These are phyloP conservation scores for Danio tinwini DNA, from an alignment of 2,797 vertebrate genomes.

Conservation along the genomic window DNA sequence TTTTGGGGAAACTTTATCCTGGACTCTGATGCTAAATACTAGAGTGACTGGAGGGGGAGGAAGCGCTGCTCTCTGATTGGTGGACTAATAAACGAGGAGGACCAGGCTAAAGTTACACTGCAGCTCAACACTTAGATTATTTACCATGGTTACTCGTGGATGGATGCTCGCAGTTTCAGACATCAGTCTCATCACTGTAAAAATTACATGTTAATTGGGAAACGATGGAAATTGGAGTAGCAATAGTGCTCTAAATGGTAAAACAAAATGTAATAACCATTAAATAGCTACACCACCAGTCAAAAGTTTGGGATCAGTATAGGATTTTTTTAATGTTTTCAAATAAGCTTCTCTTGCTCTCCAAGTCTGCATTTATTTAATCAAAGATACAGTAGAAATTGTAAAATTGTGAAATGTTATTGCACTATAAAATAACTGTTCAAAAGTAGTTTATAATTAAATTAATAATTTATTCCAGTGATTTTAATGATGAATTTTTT, in stretches of 20 bases:
- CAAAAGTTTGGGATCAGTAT: too few relatives aligned
- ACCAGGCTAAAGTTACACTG: slow-evolving; percentile 82
- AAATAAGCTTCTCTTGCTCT: too few relatives aligned
- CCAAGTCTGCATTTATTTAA: too few relatives aligned
- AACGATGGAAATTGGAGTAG: not conserved
- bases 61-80: slow-evolving; percentile 79
- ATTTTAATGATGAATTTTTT: too few relatives aligned
- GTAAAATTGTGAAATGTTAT: too few relatives aligned
- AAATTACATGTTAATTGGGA: not conserved
- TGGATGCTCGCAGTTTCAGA: not conserved
- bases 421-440: too few relatives aligned
- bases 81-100: slow-evolving; percentile 82
- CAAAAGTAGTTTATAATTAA: too few relatives aligned
- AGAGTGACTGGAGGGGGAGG: slow-evolving; percentile 87
- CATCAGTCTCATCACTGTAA: not conserved
- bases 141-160: not conserved
- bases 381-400: too few relatives aligned
- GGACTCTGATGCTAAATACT: slow-evolving; percentile 93
- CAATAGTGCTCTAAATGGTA: not conserved
- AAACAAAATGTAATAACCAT: not conserved
- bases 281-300: not conserved
- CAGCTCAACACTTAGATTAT: slow-evolving; percentile 53
- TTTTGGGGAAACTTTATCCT: slow-evolving; percentile 89
- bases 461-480: too few relatives aligned
- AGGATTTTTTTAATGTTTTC: too few relatives aligned